A percentile compares a stretch with the other conserved stretches of the same genome.
Conservation (phyloP, 2,113 vertebrate genomes). For the Tychaedon coryphoeus region DNA sequence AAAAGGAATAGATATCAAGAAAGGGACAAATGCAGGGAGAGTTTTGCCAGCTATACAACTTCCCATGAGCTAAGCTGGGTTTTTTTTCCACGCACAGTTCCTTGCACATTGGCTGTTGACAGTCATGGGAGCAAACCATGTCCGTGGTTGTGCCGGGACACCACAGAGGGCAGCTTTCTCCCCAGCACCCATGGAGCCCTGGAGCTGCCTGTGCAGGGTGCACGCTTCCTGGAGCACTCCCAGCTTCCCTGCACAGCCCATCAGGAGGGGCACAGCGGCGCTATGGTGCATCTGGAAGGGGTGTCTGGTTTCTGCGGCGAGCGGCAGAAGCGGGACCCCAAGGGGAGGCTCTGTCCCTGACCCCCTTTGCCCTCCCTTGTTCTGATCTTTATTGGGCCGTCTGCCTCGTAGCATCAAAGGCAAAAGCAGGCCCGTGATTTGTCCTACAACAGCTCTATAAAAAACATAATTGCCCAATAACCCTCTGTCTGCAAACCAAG, state of each 20-base stretch:
- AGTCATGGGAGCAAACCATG: not conserved
- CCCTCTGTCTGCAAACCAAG: conserved; percentile 78
- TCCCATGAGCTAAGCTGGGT: not conserved
- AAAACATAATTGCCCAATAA: conserved; percentile 81
- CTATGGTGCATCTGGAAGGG: conserved; percentile 6
- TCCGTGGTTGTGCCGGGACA: not conserved
- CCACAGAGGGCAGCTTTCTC: not conserved
- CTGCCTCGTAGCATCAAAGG: conserved; percentile 77
- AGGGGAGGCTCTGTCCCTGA: conserved; percentile 70
- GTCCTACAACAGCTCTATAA: conserved; percentile 80
- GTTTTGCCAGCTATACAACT: not conserved
- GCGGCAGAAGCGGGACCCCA: conserved; percentile 70
- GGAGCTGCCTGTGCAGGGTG: not conserved
- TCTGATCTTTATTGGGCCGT: conserved; percentile 81
- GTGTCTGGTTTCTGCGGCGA: conserved; percentile 60
- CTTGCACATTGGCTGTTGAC: not conserved
- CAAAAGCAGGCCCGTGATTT: conserved; percentile 73
- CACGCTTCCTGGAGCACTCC: not conserved
- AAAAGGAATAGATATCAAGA: not conserved
- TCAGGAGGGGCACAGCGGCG: not conserved
- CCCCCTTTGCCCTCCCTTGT: conserved; percentile 74
- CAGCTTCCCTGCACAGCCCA: not conserved
- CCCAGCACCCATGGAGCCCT: not conserved
- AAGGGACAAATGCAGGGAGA: not conserved
- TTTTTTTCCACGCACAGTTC: not conserved